Evolutionary conservation across 2,797 vertebrate species (phyloP).

Genomic region (Coregonus sp.): DNA sequence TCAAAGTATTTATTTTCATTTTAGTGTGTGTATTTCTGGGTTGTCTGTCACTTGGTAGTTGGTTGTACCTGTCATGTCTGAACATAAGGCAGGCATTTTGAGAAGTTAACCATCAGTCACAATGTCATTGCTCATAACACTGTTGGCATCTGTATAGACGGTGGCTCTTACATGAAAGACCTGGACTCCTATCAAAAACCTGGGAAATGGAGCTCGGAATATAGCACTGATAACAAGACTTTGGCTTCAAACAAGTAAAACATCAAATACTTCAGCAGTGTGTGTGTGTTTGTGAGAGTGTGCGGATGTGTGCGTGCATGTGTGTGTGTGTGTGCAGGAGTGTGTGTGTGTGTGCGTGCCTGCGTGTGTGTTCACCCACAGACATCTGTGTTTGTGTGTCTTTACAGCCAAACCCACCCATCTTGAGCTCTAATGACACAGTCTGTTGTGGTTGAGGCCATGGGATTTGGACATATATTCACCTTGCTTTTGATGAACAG

Average conservation of each 20-base stretch:
- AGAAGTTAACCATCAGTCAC: slow-evolving; percentile 73
- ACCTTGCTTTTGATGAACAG: slow-evolving; percentile 93
- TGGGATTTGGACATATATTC: slow-evolving; percentile 85
- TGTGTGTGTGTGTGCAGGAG: slow-evolving; percentile 17
- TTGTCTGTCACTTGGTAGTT: slow-evolving; percentile 40
- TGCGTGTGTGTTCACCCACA: slow-evolving; percentile 19
- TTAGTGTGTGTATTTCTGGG: slow-evolving; percentile 1
- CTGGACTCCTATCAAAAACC: slow-evolving; percentile 82
- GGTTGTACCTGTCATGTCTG: slow-evolving; percentile 64
- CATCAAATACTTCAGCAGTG: slow-evolving; percentile 85
- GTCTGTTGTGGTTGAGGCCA: slow-evolving; percentile 74
- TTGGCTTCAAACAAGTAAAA: slow-evolving; percentile 87
- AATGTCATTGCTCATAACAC: slow-evolving; percentile 68
- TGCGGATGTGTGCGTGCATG: too few relatives aligned
- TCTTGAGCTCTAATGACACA: slow-evolving; percentile 72
- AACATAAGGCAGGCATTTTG: slow-evolving; percentile 47
- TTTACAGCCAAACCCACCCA: slow-evolving; percentile 48
- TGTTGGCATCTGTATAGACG: slow-evolving; percentile 69
- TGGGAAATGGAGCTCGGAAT: slow-evolving; percentile 86
- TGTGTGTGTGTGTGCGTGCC: slow-evolving; percentile 6
- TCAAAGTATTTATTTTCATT: neutral
- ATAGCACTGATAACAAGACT: slow-evolving; percentile 88
- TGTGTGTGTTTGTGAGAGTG: slow-evolving; percentile 15
- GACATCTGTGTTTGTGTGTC: slow-evolving; percentile 24
- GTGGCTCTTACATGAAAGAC: slow-evolving; percentile 86